Evolutionary conservation across 1,140 invertebrate genomes (phyloP).

Genomic region (Marisa cornuarietis): DNA sequence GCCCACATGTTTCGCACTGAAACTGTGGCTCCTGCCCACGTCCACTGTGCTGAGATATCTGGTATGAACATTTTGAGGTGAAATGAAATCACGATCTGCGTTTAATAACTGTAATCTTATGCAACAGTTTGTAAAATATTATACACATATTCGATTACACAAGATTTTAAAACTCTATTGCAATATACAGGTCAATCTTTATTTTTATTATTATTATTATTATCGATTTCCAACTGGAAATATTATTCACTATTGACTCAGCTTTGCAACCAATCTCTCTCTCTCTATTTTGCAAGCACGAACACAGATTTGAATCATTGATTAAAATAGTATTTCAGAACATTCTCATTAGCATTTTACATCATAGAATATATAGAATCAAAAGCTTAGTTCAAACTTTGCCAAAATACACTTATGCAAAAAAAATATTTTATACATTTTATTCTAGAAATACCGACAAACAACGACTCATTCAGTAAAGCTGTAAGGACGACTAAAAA

Average conservation of each 20-base stretch:
- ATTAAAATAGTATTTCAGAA: too few relatives aligned
- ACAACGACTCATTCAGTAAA: too few relatives aligned
- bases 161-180: conserved; percentile 79
- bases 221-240: too few relatives aligned
- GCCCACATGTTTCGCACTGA: conserved; percentile 15
- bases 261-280: too few relatives aligned
- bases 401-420: too few relatives aligned
- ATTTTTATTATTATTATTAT: conserved; percentile 8
- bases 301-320: conserved; percentile 14
- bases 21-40: neutral
- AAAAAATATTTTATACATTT: too few relatives aligned
- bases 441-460: too few relatives aligned
- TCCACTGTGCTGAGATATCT: neutral
- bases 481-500: too few relatives aligned
- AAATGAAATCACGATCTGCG: conserved; percentile 72
- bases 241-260: too few relatives aligned
- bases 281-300: conserved; percentile 6
- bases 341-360: too few relatives aligned
- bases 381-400: too few relatives aligned
- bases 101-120: conserved; percentile 80
- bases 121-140: conserved; percentile 85
- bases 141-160: conserved; percentile 83
- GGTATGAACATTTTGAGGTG: conserved; percentile 63
- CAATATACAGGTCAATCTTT: conserved; percentile 52
- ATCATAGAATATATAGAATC: too few relatives aligned